Percentiles rank a stretch among this genome's conserved stretches.
phyloP scores from a whole-genome alignment of 2,113 vertebrate species.

The Corythaeola cristata region DNA sequence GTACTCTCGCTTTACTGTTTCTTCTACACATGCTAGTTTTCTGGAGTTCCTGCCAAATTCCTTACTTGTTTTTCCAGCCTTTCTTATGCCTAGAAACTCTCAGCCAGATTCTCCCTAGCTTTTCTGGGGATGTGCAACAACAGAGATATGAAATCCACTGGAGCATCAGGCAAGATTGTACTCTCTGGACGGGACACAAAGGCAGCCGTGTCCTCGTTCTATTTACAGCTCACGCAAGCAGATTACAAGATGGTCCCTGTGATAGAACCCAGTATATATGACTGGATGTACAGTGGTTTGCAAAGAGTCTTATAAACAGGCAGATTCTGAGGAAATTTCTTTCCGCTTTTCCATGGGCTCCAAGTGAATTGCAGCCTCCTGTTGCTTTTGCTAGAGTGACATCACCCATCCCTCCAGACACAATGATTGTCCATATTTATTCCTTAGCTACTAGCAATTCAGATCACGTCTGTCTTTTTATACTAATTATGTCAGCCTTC shows the following conservation, averaged over 20 bases:
- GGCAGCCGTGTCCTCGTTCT: not conserved
- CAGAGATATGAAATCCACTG: not conserved
- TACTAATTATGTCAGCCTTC: conserved; percentile 25
- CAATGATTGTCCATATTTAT: not conserved
- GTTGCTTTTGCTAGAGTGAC: not conserved
- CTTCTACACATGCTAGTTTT: not conserved
- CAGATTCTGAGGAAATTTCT: not conserved
- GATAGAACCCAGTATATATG: not conserved
- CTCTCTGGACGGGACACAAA: not conserved
- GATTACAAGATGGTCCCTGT: not conserved
- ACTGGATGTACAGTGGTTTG: not conserved
- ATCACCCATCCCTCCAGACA: not conserved
- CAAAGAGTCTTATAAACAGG: not conserved
- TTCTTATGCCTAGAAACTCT: not conserved
- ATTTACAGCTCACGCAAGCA: not conserved
- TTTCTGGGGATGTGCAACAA: not conserved
- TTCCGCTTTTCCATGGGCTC: not conserved
- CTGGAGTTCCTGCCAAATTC: not conserved
- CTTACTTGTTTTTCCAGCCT: not conserved
- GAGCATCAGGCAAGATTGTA: not conserved
- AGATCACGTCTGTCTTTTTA: conserved; percentile 3
- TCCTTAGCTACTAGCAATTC: not conserved
- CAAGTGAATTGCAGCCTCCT: not conserved
- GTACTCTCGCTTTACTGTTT: not conserved
- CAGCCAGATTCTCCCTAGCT: not conserved